phyloP scores from a whole-genome alignment of 2,888 invertebrate species.

The Halictus ligatus region DNA sequence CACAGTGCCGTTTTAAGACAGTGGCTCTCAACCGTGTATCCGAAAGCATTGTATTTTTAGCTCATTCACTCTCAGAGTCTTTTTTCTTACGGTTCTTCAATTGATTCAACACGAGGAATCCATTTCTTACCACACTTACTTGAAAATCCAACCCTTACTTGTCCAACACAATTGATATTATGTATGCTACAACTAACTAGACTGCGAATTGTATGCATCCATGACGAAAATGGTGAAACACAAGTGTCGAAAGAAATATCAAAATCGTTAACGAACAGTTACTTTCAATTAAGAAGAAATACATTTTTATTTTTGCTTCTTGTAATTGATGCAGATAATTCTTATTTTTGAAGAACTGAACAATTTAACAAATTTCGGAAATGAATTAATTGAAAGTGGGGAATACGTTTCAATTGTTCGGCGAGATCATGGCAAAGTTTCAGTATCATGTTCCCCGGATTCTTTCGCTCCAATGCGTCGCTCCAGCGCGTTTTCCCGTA shows the following conservation, averaged over 20 bases:
- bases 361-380: background rate
- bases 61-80: conserved; percentile 26
- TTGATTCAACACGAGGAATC: background rate
- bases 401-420: background rate
- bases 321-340: background rate
- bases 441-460: background rate
- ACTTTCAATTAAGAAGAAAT: no score
- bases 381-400: background rate
- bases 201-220: no score
- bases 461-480: no score
- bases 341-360: background rate
- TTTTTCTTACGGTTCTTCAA: background rate
- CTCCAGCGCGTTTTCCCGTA: background rate
- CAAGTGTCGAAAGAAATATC: no score
- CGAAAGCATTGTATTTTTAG: conserved; percentile 48
- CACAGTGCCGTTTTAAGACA: conserved; percentile 79
- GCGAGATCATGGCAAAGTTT: background rate
- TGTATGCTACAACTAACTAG: no score
- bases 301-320: no score
- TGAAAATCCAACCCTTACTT: no score
- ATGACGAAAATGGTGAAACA: no score
- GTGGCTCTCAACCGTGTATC: conserved; percentile 75
- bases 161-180: background rate
- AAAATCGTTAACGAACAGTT: no score
- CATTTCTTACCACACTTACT: background rate